These are phyloP conservation scores for Ichneumoninae sp. DNA, from an alignment of 2,888 invertebrate genomes.

Conservation along the genomic window DNA sequence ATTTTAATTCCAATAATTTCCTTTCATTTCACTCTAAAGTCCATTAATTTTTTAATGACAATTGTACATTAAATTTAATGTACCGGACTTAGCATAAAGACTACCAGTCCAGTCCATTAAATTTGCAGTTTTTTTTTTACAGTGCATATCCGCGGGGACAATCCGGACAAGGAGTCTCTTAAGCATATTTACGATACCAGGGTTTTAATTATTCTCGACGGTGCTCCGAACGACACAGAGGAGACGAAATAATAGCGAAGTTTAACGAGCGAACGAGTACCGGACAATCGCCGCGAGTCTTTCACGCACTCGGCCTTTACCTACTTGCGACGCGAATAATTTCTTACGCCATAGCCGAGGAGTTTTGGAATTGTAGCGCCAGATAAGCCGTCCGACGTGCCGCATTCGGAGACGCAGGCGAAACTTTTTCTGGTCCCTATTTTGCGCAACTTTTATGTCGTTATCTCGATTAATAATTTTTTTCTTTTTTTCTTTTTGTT, in stretches of 20 bases:
- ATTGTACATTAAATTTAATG: too few relatives aligned
- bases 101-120: too few relatives aligned
- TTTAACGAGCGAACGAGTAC: background rate
- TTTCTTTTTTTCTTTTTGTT: background rate
- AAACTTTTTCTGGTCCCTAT: background rate
- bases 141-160: background rate
- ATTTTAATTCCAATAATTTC: too few relatives aligned
- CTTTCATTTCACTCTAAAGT: too few relatives aligned
- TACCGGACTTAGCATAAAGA: too few relatives aligned
- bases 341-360: conserved; percentile 20
- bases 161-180: background rate
- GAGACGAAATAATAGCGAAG: conserved; percentile 4
- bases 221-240: background rate
- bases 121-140: too few relatives aligned
- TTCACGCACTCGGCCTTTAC: conserved; percentile 63
- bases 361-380: conserved; percentile 2
- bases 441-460: background rate
- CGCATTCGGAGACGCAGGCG: background rate
- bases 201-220: conserved; percentile 10
- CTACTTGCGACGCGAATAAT: conserved; percentile 55
- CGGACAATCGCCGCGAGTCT: conserved; percentile 21
- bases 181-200: conserved; percentile 2
- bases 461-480: background rate
- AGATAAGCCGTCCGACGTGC: background rate
- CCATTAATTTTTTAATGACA: too few relatives aligned